Evolutionary conservation across 2,113 vertebrate species (phyloP).

Genomic region (Hylia prasina): DNA sequence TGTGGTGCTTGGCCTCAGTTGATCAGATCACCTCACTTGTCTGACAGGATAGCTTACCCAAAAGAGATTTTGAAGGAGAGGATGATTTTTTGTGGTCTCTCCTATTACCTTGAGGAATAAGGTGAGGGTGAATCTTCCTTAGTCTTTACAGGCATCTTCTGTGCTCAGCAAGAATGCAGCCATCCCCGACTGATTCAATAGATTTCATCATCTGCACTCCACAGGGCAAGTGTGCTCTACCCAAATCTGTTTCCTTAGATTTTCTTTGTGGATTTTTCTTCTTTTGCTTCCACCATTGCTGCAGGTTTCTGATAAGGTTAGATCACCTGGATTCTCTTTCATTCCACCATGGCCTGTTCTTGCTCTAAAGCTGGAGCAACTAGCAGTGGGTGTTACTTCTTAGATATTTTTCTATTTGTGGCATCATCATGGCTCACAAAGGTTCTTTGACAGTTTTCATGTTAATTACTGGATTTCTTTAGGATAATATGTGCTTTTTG

Average conservation of each 20-base stretch:
- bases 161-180: neutral
- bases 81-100: neutral
- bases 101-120: neutral
- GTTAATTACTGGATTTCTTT: neutral
- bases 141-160: neutral
- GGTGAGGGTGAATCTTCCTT: neutral
- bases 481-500: neutral
- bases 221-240: neutral
- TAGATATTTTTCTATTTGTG: neutral
- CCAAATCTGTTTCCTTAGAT: neutral
- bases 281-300: neutral
- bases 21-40: neutral
- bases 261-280: neutral
- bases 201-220: neutral
- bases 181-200: accelerated
- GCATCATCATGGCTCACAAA: neutral
- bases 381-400: neutral
- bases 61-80: neutral
- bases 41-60: neutral
- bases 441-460: neutral
- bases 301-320: neutral
- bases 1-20: neutral
- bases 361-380: neutral
- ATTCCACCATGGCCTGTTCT: neutral
- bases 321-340: neutral